Evolutionary conservation across 2,797 vertebrate species (phyloP).

Genomic region (Microctenopoma steveboyesi): DNA sequence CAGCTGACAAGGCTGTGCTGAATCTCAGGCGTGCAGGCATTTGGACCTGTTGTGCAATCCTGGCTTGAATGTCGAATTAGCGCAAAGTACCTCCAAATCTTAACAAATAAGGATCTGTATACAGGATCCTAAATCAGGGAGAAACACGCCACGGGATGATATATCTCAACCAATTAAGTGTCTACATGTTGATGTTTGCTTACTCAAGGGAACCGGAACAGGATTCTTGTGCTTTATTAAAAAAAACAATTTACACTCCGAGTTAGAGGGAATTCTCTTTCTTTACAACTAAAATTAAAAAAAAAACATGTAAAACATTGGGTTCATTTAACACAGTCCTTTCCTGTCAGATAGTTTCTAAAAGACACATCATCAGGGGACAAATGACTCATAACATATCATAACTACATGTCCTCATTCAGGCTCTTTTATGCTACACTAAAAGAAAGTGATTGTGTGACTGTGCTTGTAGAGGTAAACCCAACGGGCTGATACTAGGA

Average conservation of each 20-base stretch:
- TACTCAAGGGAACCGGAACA: background rate
- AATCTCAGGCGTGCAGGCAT: constrained; percentile 57
- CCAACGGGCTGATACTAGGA: background rate
- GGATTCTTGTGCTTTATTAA: background rate
- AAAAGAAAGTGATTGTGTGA: constrained; percentile 1
- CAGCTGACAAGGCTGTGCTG: constrained; percentile 43
- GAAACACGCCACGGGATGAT: constrained; percentile 1
- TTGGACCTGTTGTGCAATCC: constrained; percentile 70
- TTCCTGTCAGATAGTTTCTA: background rate
- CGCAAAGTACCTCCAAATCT: constrained; percentile 29
- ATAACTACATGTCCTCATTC: constrained; percentile 19
- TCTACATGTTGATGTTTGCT: constrained; percentile 15
- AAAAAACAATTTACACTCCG: background rate
- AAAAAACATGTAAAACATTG: background rate
- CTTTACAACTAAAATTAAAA: constrained; percentile 2
- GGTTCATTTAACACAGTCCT: background rate
- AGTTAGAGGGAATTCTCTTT: background rate
- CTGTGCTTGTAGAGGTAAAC: constrained; percentile 15
- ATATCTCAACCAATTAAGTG: background rate
- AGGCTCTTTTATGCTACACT: constrained; percentile 8
- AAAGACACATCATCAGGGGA: constrained; percentile 17
- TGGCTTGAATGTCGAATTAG: constrained; percentile 64
- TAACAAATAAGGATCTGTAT: constrained; percentile 33
- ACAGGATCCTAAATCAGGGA: constrained; percentile 22
- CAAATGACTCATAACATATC: background rate